phyloP scores from a whole-genome alignment of 2,113 vertebrate species.

The Halcyon senegalensis region DNA sequence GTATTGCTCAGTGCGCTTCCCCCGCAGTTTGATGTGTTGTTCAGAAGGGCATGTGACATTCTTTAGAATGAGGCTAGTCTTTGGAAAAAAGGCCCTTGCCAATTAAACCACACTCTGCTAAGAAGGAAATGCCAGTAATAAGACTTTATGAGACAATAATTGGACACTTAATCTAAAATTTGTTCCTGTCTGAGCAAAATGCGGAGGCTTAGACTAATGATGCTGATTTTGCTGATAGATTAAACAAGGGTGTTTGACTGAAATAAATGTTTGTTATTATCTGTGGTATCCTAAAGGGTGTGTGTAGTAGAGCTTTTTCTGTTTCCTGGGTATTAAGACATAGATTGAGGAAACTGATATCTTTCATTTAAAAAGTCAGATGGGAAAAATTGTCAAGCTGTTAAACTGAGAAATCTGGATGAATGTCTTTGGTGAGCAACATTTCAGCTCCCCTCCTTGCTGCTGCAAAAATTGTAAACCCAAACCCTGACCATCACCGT shows the following conservation, averaged over 20 bases:
- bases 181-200: conserved; percentile 8
- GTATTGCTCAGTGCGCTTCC: background rate
- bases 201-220: conserved; percentile 26
- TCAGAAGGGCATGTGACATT: background rate
- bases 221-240: conserved; percentile 45
- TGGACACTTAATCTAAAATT: conserved; percentile 46
- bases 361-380: background rate
- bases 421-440: background rate
- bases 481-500: accelerated
- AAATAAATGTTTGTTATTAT: conserved; percentile 48
- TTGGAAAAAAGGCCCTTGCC: conserved; percentile 17
- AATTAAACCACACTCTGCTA: conserved; percentile 8
- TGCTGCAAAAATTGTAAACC: background rate
- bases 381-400: background rate
- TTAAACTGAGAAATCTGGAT: background rate
- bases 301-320: background rate
- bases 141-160: conserved; percentile 44
- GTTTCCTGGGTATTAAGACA: background rate
- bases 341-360: background rate
- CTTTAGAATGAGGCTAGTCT: conserved; percentile 3
- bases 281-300: background rate
- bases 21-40: conserved; percentile 5
- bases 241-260: background rate
- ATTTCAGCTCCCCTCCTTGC: background rate
- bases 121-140: conserved; percentile 20